Conservation (phyloP, 2,888 invertebrate genomes). For the Mayetiola destructor region DNA sequence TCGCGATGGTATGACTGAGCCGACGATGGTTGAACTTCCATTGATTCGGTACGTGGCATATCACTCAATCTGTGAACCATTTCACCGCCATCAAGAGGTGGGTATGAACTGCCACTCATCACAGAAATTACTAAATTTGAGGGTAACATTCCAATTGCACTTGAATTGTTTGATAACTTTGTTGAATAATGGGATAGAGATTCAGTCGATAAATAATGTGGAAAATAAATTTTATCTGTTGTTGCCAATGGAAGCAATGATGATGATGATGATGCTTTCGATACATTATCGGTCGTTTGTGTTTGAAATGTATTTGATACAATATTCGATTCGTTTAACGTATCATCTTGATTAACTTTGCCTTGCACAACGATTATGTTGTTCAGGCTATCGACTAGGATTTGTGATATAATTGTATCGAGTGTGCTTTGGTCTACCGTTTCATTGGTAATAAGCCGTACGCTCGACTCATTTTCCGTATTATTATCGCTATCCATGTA, state of each 20-base stretch:
- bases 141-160: conserved; percentile 12
- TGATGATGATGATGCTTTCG: neutral
- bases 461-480: neutral
- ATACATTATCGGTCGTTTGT: neutral
- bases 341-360: neutral
- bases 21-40: conserved; percentile 48
- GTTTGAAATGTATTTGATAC: neutral
- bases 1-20: conserved; percentile 21
- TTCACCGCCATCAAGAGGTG: conserved; percentile 18
- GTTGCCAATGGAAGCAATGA: neutral
- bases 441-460: neutral
- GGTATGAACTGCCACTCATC: conserved; percentile 40
- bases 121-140: conserved; percentile 23
- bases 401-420: conserved; percentile 2
- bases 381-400: conserved; percentile 2
- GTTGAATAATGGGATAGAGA: conserved; percentile 18
- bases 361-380: conserved; percentile 10
- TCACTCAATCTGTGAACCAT: conserved; percentile 36
- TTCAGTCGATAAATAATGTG: conserved; percentile 17
- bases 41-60: conserved; percentile 37
- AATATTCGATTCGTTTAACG: neutral
- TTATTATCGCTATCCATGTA: neutral
- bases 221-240: conserved; percentile 17
- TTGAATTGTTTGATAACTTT: conserved; percentile 15
- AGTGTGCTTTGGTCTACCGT: neutral